Percentiles rank a stretch among this genome's conserved stretches.
Conservation (phyloP, 2,797 vertebrate species). For the Ciconia nigra region DNA sequence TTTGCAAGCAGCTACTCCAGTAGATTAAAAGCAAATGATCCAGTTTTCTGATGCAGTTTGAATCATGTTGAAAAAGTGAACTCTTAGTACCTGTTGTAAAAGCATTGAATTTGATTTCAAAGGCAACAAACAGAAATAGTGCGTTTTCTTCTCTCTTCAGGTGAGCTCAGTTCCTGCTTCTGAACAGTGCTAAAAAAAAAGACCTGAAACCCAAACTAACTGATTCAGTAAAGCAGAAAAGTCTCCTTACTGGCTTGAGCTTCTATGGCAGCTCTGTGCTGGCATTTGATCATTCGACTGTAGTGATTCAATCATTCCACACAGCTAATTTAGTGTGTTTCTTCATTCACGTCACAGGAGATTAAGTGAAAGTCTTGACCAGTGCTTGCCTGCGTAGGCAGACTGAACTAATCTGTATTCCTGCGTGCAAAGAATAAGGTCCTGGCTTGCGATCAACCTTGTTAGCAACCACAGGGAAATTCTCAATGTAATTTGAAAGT, state of each 20-base stretch:
- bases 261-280: not conserved
- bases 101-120: not conserved
- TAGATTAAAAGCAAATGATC: constrained; percentile 9
- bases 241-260: not conserved
- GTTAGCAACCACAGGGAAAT: not conserved
- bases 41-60: not conserved
- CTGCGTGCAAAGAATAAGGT: not conserved
- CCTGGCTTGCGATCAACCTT: not conserved
- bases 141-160: not conserved
- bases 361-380: constrained; percentile 14
- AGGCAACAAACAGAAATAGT: not conserved
- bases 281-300: not conserved
- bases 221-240: not conserved
- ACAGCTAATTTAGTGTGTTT: not conserved
- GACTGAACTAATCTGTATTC: not conserved
- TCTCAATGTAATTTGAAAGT: not conserved
- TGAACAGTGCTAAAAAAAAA: not conserved
- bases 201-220: not conserved
- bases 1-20: not conserved
- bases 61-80: not conserved
- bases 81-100: not conserved
- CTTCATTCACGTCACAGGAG: constrained; percentile 8
- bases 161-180: not conserved
- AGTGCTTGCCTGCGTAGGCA: not conserved
- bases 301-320: constrained; percentile 15